Evolutionary conservation across 2,888 invertebrate genomes (phyloP).

Genomic region (Uropetala carovei): DNA sequence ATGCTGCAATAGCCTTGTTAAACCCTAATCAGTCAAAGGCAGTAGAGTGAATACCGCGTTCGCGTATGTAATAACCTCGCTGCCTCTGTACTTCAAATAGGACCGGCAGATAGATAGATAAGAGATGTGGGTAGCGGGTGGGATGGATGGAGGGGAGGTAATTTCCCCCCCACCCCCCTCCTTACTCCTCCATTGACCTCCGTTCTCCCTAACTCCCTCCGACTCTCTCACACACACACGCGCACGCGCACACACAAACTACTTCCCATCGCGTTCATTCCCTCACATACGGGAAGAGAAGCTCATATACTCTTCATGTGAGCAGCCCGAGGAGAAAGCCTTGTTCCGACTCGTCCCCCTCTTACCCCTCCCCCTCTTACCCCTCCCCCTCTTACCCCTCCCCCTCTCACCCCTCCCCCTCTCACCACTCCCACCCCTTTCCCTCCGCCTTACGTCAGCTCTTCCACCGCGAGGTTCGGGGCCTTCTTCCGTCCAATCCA

Average conservation of each 20-base stretch:
- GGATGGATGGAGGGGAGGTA: background rate
- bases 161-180: too few relatives aligned
- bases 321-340: background rate
- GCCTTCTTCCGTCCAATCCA: background rate
- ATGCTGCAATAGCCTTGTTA: background rate
- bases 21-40: constrained; percentile 5
- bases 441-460: background rate
- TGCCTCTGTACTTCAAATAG: background rate
- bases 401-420: background rate
- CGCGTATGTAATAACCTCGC: background rate
- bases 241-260: background rate
- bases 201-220: background rate
- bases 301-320: background rate
- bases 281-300: background rate
- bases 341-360: background rate
- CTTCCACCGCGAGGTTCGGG: background rate
- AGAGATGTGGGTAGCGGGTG: background rate
- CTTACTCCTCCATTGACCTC: background rate
- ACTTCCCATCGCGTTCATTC: background rate
- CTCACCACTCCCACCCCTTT: background rate
- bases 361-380: background rate
- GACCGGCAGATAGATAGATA: background rate
- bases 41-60: background rate
- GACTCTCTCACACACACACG: background rate
- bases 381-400: background rate